phyloP scores from a whole-genome alignment of 1,140 invertebrate species.

The Panagrolaimus sp. region DNA sequence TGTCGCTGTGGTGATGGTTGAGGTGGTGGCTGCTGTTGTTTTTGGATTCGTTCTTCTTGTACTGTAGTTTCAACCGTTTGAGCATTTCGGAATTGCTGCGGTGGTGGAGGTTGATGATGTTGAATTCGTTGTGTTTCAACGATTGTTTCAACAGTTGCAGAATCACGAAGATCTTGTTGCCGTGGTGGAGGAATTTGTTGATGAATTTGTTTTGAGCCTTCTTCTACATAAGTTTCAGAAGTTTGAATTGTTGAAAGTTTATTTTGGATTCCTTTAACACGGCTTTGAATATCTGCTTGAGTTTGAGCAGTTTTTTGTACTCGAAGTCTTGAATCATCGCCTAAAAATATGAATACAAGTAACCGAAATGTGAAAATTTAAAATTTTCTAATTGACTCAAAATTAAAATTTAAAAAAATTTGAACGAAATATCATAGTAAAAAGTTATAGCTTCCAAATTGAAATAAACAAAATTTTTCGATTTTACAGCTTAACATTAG shows the following conservation, averaged over 20 bases:
- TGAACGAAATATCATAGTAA: no score
- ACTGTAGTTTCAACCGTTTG: neutral
- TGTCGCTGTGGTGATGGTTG: neutral
- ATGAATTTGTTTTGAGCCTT: neutral
- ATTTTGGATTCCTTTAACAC: neutral
- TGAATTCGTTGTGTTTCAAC: neutral
- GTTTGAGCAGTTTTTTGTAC: conserved; percentile 2
- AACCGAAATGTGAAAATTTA: no score
- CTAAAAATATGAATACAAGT: no score
- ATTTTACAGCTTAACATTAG: no score
- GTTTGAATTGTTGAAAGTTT: conserved; percentile 5
- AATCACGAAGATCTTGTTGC: neutral
- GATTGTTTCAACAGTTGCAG: neutral
- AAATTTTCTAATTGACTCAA: no score
- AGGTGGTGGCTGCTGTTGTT: neutral
- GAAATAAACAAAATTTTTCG: no score
- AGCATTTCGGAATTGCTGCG: neutral
- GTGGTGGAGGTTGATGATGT: neutral
- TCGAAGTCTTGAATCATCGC: neutral
- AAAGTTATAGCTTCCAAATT: no score
- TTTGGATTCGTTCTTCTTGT: neutral
- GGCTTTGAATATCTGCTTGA: neutral
- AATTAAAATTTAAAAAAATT: no score
- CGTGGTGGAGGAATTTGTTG: neutral
- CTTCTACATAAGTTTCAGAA: neutral